Evolutionary conservation across 2,113 vertebrate species (phyloP).

Genomic region (Nothobranchius furzeri): DNA sequence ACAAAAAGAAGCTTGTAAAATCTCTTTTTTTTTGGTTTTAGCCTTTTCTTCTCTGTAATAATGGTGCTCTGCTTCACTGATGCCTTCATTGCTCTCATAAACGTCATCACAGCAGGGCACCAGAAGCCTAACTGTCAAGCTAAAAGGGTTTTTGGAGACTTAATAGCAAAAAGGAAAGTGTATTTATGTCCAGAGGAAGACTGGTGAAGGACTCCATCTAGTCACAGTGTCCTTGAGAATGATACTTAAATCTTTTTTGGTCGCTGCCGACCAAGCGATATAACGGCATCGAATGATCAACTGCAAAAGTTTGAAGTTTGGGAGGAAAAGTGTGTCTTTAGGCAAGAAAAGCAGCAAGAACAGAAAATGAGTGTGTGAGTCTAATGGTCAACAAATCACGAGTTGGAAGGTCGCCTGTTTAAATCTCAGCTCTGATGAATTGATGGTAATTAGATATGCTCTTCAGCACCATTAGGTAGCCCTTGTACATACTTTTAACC

Average conservation of each 20-base stretch:
- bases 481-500: conserved; percentile 49
- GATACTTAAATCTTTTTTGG: conserved; percentile 22
- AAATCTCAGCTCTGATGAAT: conserved; percentile 27
- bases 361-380: not conserved
- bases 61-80: not conserved
- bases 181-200: conserved; percentile 34
- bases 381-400: conserved; percentile 23
- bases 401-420: conserved; percentile 17
- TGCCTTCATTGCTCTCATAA: conserved; percentile 31
- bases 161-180: conserved; percentile 39
- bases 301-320: not conserved
- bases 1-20: not conserved
- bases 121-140: conserved; percentile 36
- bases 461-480: conserved; percentile 17
- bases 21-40: conserved; percentile 1
- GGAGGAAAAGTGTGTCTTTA: not conserved
- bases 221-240: conserved; percentile 28
- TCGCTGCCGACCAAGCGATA: not conserved
- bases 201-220: conserved; percentile 31
- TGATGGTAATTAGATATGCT: conserved; percentile 24
- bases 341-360: not conserved
- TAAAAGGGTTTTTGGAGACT: conserved; percentile 38
- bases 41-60: conserved; percentile 4
- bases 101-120: conserved; percentile 44
- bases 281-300: conserved; percentile 7